phyloP scores from a whole-genome alignment of 2,113 vertebrate species.

The Semnopithecus entellus region DNA sequence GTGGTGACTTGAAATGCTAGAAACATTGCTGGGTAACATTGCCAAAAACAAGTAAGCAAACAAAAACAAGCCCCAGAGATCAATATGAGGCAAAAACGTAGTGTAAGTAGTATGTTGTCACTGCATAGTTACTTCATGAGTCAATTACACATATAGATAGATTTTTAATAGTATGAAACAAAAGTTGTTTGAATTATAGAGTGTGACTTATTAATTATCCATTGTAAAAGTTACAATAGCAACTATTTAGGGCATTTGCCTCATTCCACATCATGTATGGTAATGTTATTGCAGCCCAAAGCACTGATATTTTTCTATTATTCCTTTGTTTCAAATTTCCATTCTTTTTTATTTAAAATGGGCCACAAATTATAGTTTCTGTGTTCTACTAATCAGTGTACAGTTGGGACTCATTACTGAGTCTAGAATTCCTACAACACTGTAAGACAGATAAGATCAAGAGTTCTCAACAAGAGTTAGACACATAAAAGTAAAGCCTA shows the following conservation, averaged over 20 bases:
- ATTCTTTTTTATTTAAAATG: not conserved
- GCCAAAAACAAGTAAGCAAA: not conserved
- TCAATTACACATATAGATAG: not conserved
- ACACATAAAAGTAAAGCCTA: not conserved
- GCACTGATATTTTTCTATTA: not conserved
- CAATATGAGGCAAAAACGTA: not conserved
- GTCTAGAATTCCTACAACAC: not conserved
- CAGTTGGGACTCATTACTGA: not conserved
- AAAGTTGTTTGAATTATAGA: conserved; percentile 22
- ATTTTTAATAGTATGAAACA: conserved; percentile 26
- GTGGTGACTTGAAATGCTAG: not conserved
- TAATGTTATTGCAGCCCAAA: not conserved
- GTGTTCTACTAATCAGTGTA: not conserved
- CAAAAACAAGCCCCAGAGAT: not conserved
- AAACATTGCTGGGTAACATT: not conserved
- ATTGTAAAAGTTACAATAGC: conserved; percentile 42
- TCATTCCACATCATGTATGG: not conserved
- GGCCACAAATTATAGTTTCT: not conserved
- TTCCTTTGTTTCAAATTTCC: conserved; percentile 38
- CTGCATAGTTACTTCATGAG: not conserved
- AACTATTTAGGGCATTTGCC: not conserved
- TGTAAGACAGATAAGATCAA: not conserved
- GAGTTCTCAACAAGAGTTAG: not conserved
- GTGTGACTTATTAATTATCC: conserved; percentile 35
- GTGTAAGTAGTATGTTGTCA: not conserved